Base-by-base conservation (phyloP, 2,888 invertebrate species). In the Tachina lurida region DNA sequence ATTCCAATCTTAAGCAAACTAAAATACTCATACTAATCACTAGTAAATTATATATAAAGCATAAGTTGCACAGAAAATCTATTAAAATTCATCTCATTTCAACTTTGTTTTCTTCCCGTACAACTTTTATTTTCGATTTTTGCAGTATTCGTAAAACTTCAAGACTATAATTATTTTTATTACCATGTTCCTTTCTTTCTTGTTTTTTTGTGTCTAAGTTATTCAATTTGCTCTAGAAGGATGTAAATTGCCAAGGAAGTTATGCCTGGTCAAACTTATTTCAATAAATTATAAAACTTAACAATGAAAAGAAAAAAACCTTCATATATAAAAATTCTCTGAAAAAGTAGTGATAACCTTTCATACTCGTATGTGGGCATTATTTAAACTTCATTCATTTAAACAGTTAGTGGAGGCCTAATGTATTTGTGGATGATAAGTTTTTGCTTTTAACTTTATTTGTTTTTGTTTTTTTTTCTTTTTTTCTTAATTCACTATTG, bases 241-340 rank as follows among this genome's bases (percentile, higher is more conserved):
- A 45, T 15, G 39, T 58, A 41, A 65, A 73, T 22, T 58, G 56
- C 15, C 22, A 39, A 41, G 39, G 58, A 77, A 41, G 58, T 22
- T n/a, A 62, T 60, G 41, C 49, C 60, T 54, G 58, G 60, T 56
- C 58, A 74, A 81, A 74, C 74, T 74, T 74, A 68, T 74, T 22
- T 58, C 73, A 68, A 74, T 81, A 74, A 81, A 74, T 81, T 74
- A 81, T 74, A 68, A 74, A 71, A 79, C 63, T 79, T 71, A 74
- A 67, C 49, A 49, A n/a, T 47, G 13, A 54, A 58, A 41, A 47
- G 41, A 60, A 71, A 70, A 31, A 41, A 71, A 58, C 71, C 60
- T 58, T 58, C 31, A 58, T 39, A 71, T 9, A 58, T 31, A 31
- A 31, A 31, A 31, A 31, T 22, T 71, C 58, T 45, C 31, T 45